Percentiles rank a stretch among this genome's conserved stretches.
Conservation (phyloP, 2,888 invertebrate genomes). For the Pterostichus madidus region DNA sequence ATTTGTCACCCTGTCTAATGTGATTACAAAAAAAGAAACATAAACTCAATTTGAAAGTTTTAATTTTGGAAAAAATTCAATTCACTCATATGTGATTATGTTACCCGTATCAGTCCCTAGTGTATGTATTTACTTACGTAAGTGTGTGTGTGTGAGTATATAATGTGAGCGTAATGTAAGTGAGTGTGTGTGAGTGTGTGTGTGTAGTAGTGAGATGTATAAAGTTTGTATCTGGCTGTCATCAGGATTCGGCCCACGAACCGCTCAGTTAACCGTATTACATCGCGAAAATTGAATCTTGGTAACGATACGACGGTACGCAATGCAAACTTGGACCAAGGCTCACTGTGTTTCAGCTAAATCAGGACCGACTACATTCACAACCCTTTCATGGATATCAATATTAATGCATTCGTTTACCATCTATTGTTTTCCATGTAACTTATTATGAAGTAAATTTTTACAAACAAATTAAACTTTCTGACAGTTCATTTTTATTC, state of each 20-base stretch:
- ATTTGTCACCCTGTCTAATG: background rate
- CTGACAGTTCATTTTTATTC: too few species aligned
- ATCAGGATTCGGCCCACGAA: constrained; percentile 64
- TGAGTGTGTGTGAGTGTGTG: background rate
- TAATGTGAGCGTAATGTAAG: background rate
- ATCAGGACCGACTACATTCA: constrained; percentile 46
- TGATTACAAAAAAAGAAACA: constrained; percentile 39
- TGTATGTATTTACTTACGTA: background rate
- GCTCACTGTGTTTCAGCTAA: constrained; percentile 46
- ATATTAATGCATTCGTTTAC: background rate
- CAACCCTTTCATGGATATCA: background rate
- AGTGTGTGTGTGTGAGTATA: constrained; percentile 19
- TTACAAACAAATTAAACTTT: too few species aligned
- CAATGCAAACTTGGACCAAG: constrained; percentile 64
- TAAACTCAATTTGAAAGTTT: constrained; percentile 32
- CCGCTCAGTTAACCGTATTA: constrained; percentile 66
- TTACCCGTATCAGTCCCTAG: background rate
- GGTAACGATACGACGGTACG: constrained; percentile 65
- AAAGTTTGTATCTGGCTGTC: constrained; percentile 65
- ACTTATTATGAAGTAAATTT: background rate
- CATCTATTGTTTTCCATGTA: background rate
- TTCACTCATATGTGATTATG: constrained; percentile 42
- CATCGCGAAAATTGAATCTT: constrained; percentile 66
- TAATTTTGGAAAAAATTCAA: constrained; percentile 48
- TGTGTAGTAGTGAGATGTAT: constrained; percentile 32